Conservation (phyloP, 1,140 invertebrate genomes). For the Drosophila eugracilis region DNA sequence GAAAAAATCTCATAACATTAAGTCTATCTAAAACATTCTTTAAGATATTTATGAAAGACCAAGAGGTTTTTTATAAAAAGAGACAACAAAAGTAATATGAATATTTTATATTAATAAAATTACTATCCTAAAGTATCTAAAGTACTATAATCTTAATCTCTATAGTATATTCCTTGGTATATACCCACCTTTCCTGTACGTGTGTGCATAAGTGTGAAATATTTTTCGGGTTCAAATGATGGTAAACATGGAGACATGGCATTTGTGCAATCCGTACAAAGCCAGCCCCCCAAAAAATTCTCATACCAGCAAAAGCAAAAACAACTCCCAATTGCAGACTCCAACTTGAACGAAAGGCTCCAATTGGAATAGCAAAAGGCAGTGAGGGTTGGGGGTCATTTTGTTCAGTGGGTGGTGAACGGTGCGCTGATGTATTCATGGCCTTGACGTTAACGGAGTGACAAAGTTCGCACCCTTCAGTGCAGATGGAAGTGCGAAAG, state of each 20-base stretch:
- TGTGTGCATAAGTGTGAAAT: constrained; percentile 70
- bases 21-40: too few species aligned
- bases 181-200: constrained; percentile 4
- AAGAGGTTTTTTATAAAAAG: too few species aligned
- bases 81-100: too few species aligned
- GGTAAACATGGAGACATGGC: constrained; percentile 48
- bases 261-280: constrained; percentile 46
- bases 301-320: constrained; percentile 22
- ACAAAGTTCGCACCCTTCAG: constrained; percentile 81
- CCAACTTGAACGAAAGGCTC: constrained; percentile 22
- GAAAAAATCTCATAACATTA: not conserved
- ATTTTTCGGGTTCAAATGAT: constrained; percentile 72
- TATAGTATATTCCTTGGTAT: not conserved
- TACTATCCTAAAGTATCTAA: not conserved
- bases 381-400: not conserved
- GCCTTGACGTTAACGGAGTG: constrained; percentile 80
- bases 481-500: constrained; percentile 22
- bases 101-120: not conserved
- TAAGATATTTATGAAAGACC: too few species aligned
- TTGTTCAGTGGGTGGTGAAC: constrained; percentile 16
- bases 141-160: not conserved
- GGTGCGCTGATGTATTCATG: constrained; percentile 73
- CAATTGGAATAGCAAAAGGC: constrained; percentile 13
- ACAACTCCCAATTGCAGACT: constrained; percentile 40
- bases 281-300: constrained; percentile 26